Evolutionary conservation across 1,140 invertebrate genomes (phyloP).

Genomic region (Drosophila melanica): DNA sequence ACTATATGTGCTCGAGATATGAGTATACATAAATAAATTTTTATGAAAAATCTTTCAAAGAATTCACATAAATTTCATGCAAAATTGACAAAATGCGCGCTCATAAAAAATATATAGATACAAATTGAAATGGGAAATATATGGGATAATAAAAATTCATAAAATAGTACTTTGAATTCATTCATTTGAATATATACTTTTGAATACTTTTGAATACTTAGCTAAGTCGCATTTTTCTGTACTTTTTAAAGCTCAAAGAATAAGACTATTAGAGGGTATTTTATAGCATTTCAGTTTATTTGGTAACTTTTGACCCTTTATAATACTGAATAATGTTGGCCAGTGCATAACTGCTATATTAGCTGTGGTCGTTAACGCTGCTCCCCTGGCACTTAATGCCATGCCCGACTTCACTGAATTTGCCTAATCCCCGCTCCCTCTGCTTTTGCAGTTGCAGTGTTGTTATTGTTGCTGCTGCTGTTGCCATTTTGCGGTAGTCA

Average conservation of each 20-base stretch:
- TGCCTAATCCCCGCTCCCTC: constrained; percentile 25
- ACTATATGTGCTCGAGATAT: neutral
- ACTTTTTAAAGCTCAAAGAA: neutral
- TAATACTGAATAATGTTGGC: constrained; percentile 2
- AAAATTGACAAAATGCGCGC: constrained; percentile 21
- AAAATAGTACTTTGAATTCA: neutral
- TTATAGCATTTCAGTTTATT: neutral
- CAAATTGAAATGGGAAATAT: constrained; percentile 29
- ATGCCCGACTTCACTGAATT: constrained; percentile 14
- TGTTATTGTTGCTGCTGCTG: constrained; percentile 22
- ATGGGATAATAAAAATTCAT: constrained; percentile 12
- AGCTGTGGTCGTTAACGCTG: constrained; percentile 23
- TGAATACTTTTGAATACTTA: too few relatives aligned
- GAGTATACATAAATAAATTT: neutral
- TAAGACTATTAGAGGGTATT: neutral
- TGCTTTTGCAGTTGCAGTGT: constrained; percentile 7
- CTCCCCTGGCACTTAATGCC: neutral
- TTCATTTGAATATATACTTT: neutral
- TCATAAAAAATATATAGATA: constrained; percentile 12
- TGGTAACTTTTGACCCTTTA: neutral
- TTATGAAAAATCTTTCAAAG: constrained; percentile 5
- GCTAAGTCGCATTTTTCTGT: neutral
- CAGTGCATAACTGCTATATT: constrained; percentile 66
- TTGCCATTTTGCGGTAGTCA: constrained; percentile 28
- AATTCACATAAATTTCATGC: constrained; percentile 18